Conservation (phyloP, 1,140 invertebrate genomes). For the Aporrectodea caliginosa region DNA sequence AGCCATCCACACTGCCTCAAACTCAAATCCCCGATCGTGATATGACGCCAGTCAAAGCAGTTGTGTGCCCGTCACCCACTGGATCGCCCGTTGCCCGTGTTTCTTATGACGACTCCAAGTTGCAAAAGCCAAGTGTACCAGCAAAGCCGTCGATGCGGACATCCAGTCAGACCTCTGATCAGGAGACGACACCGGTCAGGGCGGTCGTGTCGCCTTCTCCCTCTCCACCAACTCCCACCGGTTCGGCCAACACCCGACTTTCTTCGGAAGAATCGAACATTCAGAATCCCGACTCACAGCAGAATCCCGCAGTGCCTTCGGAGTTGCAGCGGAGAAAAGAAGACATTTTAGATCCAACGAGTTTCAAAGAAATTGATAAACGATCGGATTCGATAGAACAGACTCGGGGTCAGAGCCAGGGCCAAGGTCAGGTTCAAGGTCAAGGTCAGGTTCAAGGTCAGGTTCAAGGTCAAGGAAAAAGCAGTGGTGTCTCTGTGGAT, state of each 20-base stretch:
- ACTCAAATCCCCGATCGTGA: not conserved
- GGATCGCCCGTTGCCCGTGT: too few species aligned
- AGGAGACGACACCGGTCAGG: not conserved
- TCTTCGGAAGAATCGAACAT: too few species aligned
- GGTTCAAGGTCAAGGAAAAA: too few species aligned
- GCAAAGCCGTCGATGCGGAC: not conserved
- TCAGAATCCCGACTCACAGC: not conserved
- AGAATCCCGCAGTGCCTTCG: too few species aligned
- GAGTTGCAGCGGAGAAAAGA: too few species aligned
- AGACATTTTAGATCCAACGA: not conserved
- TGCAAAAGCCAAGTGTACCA: not conserved
- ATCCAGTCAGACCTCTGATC: too few species aligned
- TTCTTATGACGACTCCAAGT: too few species aligned
- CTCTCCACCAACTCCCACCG: not conserved
- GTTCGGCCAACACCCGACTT: not conserved
- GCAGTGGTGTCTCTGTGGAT: too few species aligned
- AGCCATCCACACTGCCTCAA: not conserved
- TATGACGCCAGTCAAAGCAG: not conserved
- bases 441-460: too few species aligned
- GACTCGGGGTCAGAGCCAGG: too few species aligned
- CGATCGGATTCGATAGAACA: not conserved
- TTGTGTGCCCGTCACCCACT: not conserved
- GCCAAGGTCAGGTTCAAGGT: too few species aligned
- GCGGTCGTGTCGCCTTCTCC: not conserved
- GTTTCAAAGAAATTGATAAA: not conserved